Conservation (phyloP, 2,888 invertebrate species). For the Temnothorax rugatulus region DNA sequence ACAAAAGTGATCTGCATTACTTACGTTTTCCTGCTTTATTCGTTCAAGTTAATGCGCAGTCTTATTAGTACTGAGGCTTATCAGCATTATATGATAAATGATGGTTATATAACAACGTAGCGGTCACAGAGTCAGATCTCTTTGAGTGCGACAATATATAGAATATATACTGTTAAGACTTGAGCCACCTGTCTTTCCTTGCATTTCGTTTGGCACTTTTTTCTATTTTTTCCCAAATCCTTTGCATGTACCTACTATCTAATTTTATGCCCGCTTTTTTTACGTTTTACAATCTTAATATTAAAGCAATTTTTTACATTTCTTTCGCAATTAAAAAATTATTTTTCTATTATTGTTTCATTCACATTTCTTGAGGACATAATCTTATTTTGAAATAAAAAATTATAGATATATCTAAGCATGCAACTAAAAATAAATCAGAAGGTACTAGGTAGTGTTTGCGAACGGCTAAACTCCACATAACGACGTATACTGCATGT, state of each 20-base stretch:
- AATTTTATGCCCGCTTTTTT: background rate
- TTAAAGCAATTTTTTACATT: background rate
- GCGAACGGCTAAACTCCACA: background rate
- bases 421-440: background rate
- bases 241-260: background rate
- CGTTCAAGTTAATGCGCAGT: background rate
- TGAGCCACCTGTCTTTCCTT: background rate
- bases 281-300: background rate
- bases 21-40: background rate
- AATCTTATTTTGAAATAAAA: background rate
- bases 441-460: background rate
- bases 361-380: no score
- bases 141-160: background rate
- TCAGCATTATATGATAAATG: background rate
- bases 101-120: background rate
- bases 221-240: background rate
- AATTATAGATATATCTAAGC: background rate
- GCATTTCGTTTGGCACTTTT: background rate
- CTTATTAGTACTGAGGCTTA: background rate
- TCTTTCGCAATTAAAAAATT: background rate
- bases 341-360: background rate
- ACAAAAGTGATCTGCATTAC: slow-evolving; percentile 11
- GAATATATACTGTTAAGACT: background rate
- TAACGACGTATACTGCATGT: background rate
- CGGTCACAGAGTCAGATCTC: background rate